Percentiles rank a stretch among this genome's conserved stretches.
Conservation (phyloP, 2,113 vertebrate genomes). For the Corvus moneduloides region DNA sequence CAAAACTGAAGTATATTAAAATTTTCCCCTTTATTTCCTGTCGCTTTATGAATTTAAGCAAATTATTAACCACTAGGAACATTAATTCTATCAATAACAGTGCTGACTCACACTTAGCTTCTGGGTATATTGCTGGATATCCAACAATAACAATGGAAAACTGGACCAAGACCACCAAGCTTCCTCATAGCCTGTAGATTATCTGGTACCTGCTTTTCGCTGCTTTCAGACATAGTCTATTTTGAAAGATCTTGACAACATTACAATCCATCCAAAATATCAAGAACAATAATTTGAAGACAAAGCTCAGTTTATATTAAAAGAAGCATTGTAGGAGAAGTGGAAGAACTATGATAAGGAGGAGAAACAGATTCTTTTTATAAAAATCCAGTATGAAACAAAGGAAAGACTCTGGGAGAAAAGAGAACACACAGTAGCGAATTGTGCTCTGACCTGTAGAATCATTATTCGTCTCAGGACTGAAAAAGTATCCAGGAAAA, state of each 20-base stretch:
- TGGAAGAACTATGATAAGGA: neutral
- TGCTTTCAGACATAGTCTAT: neutral
- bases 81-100: neutral
- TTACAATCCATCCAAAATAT: neutral
- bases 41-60: neutral
- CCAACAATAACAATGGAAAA: neutral
- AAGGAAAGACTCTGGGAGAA: neutral
- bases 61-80: neutral
- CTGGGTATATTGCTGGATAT: neutral
- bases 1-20: neutral
- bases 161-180: neutral
- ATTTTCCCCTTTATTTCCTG: neutral
- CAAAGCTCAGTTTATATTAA: neutral
- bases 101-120: neutral
- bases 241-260: neutral
- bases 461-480: neutral
- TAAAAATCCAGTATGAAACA: neutral
- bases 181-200: neutral
- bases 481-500: neutral
- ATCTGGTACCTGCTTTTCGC: neutral
- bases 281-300: neutral
- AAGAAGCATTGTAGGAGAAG: neutral
- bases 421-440: neutral
- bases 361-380: neutral
- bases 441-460: constrained; percentile 63